Evolutionary conservation across 2,888 invertebrate genomes (phyloP), one percentile per base, ranked within the genome.

Genomic region (Cataglyphis livida): DNA sequence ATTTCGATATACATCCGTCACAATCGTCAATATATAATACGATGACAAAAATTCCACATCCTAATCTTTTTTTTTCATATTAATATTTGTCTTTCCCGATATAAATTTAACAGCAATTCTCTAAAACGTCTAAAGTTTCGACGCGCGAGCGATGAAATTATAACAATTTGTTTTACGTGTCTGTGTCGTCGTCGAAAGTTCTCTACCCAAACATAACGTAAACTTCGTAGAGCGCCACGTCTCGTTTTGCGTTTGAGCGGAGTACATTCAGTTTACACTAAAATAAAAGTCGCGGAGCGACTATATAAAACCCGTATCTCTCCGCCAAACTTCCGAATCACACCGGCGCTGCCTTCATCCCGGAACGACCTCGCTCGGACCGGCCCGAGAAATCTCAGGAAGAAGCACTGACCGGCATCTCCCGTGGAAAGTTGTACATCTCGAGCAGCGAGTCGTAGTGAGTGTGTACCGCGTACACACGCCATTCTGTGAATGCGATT

Each of bases 401-500:
- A 51, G 64, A 65, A 70, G 35, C 75, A 57, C 54, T 35, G 74
- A 48, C 54, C 78, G 28, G 51, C 28, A 44, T 38, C 44, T 59
- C 32, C 32, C 78, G 18, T n/a, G 15, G 32, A 81, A 76, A 28
- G 78, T 51, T 48, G 48, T 81, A 64, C 51, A 76, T 81, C 51
- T 51, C 21, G 61, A 48, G 15, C 7, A 44, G 15, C 41, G 41
- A 44, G 35, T 59, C 25, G 51, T 32, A 28, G 66, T 51, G 25
- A 51, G n/a, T 28, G 59, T 28, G 59, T 28, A 64, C 28, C 28
- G 32, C 35, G 48, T 57, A 28, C 66, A 61, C 81, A 44, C 44
- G n/a, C 76, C 44, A 44, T 86, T 87, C 71, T 76, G 82, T 84
- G 61, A 86, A 82, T 79, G 82, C 70, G 78, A 82, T 73, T 83